Conservation (phyloP, 1,140 invertebrate genomes). For the Hirudo medicinalis region DNA sequence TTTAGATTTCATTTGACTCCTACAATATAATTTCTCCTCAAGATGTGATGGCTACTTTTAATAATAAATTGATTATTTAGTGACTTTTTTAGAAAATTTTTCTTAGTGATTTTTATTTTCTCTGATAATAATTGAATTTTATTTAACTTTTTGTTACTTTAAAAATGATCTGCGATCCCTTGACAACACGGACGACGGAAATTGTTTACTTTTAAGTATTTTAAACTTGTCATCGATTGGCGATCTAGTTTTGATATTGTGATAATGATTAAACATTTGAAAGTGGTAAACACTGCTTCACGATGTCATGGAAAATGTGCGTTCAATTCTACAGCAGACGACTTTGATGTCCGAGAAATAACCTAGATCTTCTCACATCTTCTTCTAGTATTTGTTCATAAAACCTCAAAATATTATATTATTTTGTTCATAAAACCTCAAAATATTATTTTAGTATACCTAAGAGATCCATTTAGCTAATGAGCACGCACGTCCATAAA, state of each 20-base stretch:
- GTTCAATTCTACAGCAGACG: neutral
- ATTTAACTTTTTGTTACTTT: neutral
- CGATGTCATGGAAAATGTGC: neutral
- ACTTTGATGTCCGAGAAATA: neutral
- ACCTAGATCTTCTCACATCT: neutral
- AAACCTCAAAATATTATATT: neutral
- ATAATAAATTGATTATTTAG: too few relatives aligned
- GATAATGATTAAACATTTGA: neutral
- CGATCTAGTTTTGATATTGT: neutral
- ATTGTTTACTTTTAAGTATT: neutral
- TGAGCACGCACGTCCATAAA: too few relatives aligned
- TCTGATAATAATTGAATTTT: neutral
- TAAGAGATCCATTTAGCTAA: neutral
- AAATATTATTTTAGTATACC: neutral
- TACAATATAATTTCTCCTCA: too few relatives aligned
- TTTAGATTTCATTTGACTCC: too few relatives aligned
- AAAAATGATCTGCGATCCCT: neutral
- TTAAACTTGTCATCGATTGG: neutral
- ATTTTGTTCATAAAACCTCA: neutral
- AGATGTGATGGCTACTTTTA: too few relatives aligned
- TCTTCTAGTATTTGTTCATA: neutral
- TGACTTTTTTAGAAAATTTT: too few relatives aligned
- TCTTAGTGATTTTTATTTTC: too few relatives aligned
- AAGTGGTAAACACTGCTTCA: neutral
- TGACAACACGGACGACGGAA: neutral